Percentiles rank a stretch among this genome's conserved stretches.
Evolutionary conservation across 2,888 invertebrate genomes (phyloP).

Genomic region (Fragum sueziense): DNA sequence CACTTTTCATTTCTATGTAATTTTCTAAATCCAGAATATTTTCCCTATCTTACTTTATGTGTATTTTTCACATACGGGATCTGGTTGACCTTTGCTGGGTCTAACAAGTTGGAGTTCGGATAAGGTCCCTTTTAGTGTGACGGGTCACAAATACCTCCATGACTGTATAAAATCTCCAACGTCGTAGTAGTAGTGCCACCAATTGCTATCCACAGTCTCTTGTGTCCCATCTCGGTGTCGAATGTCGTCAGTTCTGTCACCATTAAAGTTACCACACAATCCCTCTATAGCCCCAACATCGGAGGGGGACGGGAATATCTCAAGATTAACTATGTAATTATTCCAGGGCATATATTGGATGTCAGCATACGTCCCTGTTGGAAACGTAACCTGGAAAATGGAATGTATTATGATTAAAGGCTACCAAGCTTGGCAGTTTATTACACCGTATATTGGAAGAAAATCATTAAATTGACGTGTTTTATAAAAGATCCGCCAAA

Average conservation of each 20-base stretch:
- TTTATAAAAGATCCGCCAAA: no score
- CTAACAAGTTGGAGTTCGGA: no score
- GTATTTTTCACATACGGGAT: no score
- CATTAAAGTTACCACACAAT: conserved; percentile 21
- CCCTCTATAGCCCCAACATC: conserved; percentile 2
- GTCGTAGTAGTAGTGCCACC: background rate
- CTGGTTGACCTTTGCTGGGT: no score
- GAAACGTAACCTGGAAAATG: background rate
- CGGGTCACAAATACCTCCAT: conserved; percentile 19
- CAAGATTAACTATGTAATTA: conserved; percentile 7
- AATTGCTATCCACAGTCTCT: background rate
- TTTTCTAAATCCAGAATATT: no score
- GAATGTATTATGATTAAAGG: no score
- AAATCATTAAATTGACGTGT: no score
- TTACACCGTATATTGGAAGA: no score
- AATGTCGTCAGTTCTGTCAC: conserved; percentile 4
- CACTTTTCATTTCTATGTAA: no score
- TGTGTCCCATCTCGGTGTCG: conserved; percentile 9
- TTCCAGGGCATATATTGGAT: background rate
- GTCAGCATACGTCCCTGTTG: background rate
- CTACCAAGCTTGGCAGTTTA: no score
- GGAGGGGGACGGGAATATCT: conserved; percentile 12
- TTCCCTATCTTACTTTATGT: no score
- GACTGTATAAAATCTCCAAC: conserved; percentile 1
- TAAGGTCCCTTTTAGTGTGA: no score